These are phyloP conservation scores for Lagodon rhomboides DNA, from an alignment of 2,797 vertebrate genomes.

Conservation along the genomic window DNA sequence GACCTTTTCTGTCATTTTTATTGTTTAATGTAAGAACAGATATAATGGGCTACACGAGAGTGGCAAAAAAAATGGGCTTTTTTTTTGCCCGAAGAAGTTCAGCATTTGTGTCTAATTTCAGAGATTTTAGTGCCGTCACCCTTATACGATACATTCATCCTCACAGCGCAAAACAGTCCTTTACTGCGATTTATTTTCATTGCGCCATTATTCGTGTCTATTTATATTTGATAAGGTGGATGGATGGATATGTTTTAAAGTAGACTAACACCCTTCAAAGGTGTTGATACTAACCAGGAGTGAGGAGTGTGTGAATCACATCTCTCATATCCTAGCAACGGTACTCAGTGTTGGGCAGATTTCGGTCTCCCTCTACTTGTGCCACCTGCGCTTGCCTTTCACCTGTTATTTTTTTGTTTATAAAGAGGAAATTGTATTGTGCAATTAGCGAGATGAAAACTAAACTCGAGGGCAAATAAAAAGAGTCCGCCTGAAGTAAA, in stretches of 20 bases:
- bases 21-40: background rate
- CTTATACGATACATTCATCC: conserved; percentile 49
- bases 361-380: conserved; percentile 61
- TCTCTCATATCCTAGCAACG: conserved; percentile 81
- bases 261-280: conserved; percentile 50
- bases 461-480: conserved; percentile 1
- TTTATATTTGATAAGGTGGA: conserved; percentile 35
- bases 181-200: conserved; percentile 26
- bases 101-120: background rate
- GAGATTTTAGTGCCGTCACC: conserved; percentile 39
- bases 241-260: conserved; percentile 30
- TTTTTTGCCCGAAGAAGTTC: conserved; percentile 1
- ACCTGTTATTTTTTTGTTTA: conserved; percentile 19
- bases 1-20: conserved; percentile 1
- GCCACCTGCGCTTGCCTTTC: conserved; percentile 59
- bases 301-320: conserved; percentile 71
- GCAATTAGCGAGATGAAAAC: conserved; percentile 4
- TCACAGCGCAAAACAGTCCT: conserved; percentile 22
- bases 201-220: conserved; percentile 21
- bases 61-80: background rate
- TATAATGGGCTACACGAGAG: background rate
- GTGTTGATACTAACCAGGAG: conserved; percentile 70
- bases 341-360: conserved; percentile 46
- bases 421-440: conserved; percentile 4
- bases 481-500: background rate